A percentile compares a stretch with the other conserved stretches of the same genome.
Conservation (phyloP, 2,113 vertebrate species). For the Mandrillus leucophaeus region DNA sequence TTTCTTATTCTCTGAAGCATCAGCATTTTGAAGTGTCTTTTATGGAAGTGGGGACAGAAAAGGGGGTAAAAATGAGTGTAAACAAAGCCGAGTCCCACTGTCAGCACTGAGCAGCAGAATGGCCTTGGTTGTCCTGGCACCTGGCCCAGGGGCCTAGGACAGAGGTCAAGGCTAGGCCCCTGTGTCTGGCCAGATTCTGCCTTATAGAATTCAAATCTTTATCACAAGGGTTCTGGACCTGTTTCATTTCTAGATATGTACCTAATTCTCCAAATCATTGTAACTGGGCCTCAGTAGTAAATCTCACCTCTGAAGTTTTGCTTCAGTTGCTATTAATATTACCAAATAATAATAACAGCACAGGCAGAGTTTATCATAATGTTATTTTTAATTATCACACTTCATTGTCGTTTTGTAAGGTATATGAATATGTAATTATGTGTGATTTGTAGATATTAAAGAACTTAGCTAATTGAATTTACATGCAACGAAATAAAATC, state of each 20-base stretch:
- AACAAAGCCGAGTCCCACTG: not conserved
- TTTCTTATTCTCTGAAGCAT: not conserved
- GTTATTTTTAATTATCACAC: slow-evolving; percentile 24
- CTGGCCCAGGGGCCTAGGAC: not conserved
- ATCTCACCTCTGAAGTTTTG: slow-evolving; percentile 12
- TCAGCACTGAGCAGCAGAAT: not conserved
- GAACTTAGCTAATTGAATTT: slow-evolving; percentile 6
- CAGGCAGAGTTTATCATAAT: not conserved
- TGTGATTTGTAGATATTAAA: slow-evolving; percentile 39
- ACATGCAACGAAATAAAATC: slow-evolving; percentile 8
- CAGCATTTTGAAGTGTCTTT: not conserved
- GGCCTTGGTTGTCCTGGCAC: accelerated
- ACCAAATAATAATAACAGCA: not conserved
- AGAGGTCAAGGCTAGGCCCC: not conserved
- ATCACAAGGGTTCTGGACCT: not conserved
- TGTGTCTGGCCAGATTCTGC: not conserved
- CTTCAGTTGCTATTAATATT: slow-evolving; percentile 22
- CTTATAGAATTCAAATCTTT: not conserved
- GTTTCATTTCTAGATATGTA: not conserved
- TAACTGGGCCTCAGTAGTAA: slow-evolving; percentile 6
- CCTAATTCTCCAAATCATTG: not conserved
- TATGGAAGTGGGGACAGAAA: not conserved
- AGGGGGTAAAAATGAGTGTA: not conserved
- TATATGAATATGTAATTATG: not conserved
- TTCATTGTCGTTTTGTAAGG: slow-evolving; percentile 21